These are phyloP conservation scores for Paracentrotus lividus DNA, from an alignment of 53 echinoderm and acorn worm genomes.

Conservation along the genomic window DNA sequence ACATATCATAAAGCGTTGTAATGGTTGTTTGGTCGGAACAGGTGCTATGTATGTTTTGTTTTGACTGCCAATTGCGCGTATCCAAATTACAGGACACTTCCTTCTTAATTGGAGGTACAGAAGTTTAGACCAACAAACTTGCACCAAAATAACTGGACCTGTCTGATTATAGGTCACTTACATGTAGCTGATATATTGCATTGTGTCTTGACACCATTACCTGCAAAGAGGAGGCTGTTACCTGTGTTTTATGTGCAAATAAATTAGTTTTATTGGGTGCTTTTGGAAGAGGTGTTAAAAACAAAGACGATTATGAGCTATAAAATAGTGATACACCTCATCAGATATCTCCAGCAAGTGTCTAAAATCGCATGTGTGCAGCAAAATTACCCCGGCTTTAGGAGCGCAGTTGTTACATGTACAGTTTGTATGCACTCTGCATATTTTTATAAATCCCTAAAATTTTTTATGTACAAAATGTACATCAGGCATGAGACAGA, in stretches of 20 bases:
- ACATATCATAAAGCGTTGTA: background rate
- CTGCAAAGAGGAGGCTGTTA: background rate
- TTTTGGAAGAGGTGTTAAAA: background rate
- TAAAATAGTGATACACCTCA: background rate
- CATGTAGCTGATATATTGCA: no score
- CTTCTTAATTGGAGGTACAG: background rate
- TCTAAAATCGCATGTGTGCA: no score
- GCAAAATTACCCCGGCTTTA: no score
- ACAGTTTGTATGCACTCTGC: no score
- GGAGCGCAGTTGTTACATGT: no score
- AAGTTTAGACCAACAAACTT: background rate
- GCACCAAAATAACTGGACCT: background rate
- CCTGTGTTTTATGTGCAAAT: background rate
- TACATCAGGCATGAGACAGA: no score
- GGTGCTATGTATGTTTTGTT: background rate
- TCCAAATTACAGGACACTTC: conserved; percentile 22
- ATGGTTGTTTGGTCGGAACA: background rate
- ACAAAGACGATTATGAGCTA: background rate
- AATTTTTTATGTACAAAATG: no score
- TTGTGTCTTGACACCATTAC: background rate
- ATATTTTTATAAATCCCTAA: no score
- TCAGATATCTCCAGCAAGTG: no score
- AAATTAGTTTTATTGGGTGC: background rate
- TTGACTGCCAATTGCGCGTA: conserved; percentile 5
- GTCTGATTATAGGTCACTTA: background rate